phyloP scores from a whole-genome alignment of 2,113 vertebrate species.

The Percopsis transmontana region DNA sequence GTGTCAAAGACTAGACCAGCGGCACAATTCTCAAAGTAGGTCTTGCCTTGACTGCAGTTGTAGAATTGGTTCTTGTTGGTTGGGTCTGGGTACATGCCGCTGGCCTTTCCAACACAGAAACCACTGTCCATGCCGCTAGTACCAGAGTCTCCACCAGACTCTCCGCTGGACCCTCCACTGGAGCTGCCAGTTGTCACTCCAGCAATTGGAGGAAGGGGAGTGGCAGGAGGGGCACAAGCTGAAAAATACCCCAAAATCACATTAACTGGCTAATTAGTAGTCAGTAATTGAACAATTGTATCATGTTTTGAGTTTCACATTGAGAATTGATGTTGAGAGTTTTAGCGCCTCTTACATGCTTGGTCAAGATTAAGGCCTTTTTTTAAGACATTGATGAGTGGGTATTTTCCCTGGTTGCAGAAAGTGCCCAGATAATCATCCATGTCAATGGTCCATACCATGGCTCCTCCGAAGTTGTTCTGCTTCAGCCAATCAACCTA shows the following conservation, averaged over 20 bases:
- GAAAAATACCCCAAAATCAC: conserved; percentile 16
- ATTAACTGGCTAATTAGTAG: neutral
- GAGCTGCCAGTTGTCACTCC: conserved; percentile 34
- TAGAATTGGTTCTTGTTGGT: conserved; percentile 57
- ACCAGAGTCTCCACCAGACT: conserved; percentile 31
- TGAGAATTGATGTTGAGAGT: neutral
- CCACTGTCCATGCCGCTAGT: conserved; percentile 37
- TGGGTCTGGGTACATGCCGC: conserved; percentile 52
- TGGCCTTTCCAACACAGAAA: conserved; percentile 58
- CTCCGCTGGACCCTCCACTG: conserved; percentile 18
- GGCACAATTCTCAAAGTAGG: conserved; percentile 57
- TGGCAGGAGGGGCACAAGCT: conserved; percentile 67
- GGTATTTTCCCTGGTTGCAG: conserved; percentile 79
- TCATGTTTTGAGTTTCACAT: neutral
- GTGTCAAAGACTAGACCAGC: conserved; percentile 54
- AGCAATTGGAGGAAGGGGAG: conserved; percentile 48
- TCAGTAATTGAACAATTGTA: too few relatives aligned
- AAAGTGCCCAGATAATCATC: conserved; percentile 82
- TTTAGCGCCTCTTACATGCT: conserved; percentile 22
- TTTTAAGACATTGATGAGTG: conserved; percentile 79
- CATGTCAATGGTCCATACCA: conserved; percentile 83
- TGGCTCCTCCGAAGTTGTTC: conserved; percentile 78
- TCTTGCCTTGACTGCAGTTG: conserved; percentile 42
- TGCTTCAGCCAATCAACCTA: conserved; percentile 79
- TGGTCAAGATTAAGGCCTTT: conserved; percentile 66